Conservation (phyloP, 2,888 invertebrate genomes). For the Pteria penguin region DNA sequence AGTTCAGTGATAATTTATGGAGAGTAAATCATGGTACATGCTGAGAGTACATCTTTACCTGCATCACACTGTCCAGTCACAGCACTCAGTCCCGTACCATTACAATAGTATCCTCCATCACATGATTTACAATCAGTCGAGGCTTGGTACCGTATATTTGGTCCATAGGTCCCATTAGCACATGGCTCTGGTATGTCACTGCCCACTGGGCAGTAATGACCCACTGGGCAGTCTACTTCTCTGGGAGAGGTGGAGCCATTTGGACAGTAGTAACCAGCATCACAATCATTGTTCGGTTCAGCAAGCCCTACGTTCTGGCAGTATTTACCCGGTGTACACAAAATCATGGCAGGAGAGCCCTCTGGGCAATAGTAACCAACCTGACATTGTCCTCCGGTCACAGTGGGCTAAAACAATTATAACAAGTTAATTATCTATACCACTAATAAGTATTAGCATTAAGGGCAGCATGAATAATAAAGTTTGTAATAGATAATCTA, state of each 20-base stretch:
- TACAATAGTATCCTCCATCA: slow-evolving; percentile 72
- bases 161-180: slow-evolving; percentile 75
- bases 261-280: slow-evolving; percentile 73
- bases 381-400: slow-evolving; percentile 73
- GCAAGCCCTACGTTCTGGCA: slow-evolving; percentile 69
- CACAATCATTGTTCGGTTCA: slow-evolving; percentile 67
- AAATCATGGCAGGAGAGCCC: slow-evolving; percentile 65
- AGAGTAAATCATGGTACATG: no score
- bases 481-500: no score
- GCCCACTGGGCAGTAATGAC: slow-evolving; percentile 69
- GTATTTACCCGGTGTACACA: slow-evolving; percentile 75
- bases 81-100: slow-evolving; percentile 65
- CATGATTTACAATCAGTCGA: slow-evolving; percentile 67
- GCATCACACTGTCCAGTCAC: slow-evolving; percentile 65
- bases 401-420: slow-evolving; percentile 64
- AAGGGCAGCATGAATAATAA: no score
- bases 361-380: slow-evolving; percentile 74
- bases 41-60: no score
- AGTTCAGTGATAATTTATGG: no score
- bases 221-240: slow-evolving; percentile 64
- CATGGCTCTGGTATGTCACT: slow-evolving; percentile 70
- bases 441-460: no score
- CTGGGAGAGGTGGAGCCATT: slow-evolving; percentile 59
- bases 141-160: slow-evolving; percentile 46
- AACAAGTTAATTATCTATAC: no score